These are phyloP conservation scores for Australoheros facetus DNA, from an alignment of 2,797 vertebrate genomes.

Conservation along the genomic window DNA sequence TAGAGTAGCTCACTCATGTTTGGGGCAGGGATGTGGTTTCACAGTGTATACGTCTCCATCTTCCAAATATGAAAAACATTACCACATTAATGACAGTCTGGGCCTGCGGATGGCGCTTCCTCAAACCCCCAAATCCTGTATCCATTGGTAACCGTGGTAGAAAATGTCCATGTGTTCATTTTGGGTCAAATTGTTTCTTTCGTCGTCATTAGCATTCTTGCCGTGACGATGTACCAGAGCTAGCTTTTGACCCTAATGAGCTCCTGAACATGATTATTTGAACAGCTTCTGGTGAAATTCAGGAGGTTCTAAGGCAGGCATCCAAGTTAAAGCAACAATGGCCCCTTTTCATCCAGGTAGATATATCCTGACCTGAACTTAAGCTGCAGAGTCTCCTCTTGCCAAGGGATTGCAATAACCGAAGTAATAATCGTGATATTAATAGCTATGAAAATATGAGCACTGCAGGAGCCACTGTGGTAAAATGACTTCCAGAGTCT, in stretches of 20 bases:
- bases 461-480: slow-evolving; percentile 50
- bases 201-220: slow-evolving; percentile 51
- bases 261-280: slow-evolving; percentile 62
- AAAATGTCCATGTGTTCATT: slow-evolving; percentile 55
- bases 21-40: slow-evolving; percentile 68
- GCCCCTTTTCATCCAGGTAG: slow-evolving; percentile 62
- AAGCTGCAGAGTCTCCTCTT: slow-evolving; percentile 24
- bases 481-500: slow-evolving; percentile 70
- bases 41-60: slow-evolving; percentile 54
- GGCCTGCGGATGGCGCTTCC: slow-evolving; percentile 54
- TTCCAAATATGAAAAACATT: slow-evolving; percentile 74
- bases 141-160: slow-evolving; percentile 59
- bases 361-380: slow-evolving; percentile 74
- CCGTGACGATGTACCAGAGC: slow-evolving; percentile 34
- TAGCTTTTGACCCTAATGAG: slow-evolving; percentile 56
- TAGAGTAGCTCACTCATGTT: slow-evolving; percentile 51
- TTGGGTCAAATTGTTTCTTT: slow-evolving; percentile 57
- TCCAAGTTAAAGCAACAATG: slow-evolving; percentile 67
- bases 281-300: slow-evolving; percentile 68
- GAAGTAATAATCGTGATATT: slow-evolving; percentile 69
- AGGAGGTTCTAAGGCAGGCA: slow-evolving; percentile 31
- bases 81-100: slow-evolving; percentile 73
- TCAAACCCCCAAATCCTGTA: slow-evolving; percentile 66
- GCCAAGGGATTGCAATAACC: slow-evolving; percentile 54
- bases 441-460: slow-evolving; percentile 71